These are phyloP conservation scores for Aleiodes testaceus DNA, from an alignment of 2,888 invertebrate species.

Conservation along the genomic window DNA sequence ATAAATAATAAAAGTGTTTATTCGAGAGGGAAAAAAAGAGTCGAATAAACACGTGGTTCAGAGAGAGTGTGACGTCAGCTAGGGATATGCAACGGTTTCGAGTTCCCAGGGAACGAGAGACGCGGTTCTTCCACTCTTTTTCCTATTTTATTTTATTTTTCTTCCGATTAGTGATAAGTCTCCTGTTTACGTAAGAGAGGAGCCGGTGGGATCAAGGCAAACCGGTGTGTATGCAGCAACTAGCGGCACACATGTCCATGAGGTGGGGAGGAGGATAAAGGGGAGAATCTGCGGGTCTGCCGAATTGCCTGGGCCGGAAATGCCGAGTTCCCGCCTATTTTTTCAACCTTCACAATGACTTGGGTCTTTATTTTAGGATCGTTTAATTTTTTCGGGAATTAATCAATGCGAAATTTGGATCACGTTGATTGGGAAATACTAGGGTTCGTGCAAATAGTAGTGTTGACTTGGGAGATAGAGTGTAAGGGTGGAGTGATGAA, in stretches of 20 bases:
- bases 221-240: slow-evolving; percentile 60
- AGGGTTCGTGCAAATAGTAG: slow-evolving; percentile 19
- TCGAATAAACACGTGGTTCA: slow-evolving; percentile 22
- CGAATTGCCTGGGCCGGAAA: slow-evolving; percentile 55
- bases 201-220: slow-evolving; percentile 68
- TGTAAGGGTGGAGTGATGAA: neutral
- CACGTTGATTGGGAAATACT: slow-evolving; percentile 17
- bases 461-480: neutral
- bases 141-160: slow-evolving; percentile 18
- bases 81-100: slow-evolving; percentile 21
- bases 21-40: neutral
- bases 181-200: slow-evolving; percentile 66
- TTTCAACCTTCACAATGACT: slow-evolving; percentile 21
- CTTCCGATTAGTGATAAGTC: slow-evolving; percentile 32
- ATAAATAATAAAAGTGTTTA: slow-evolving; percentile 13
- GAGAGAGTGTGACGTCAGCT: slow-evolving; percentile 18
- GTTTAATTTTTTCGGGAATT: neutral
- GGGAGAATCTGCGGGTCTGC: slow-evolving; percentile 48
- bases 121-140: slow-evolving; percentile 14
- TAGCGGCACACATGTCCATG: slow-evolving; percentile 56
- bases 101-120: slow-evolving; percentile 18
- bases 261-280: slow-evolving; percentile 9
- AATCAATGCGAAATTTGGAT: slow-evolving; percentile 20
- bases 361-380: neutral
- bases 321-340: slow-evolving; percentile 43